phyloP scores from a whole-genome alignment of 2,113 vertebrate genomes.

The Rattus norvegicus region GRCr8 NC_086020.1:7601501-7602000 shows the following conservation, averaged over 20 bases:
- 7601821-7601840: background rate
- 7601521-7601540: background rate
- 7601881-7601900: background rate
- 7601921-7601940: background rate
- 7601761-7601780: background rate
- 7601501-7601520: background rate
- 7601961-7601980: background rate
- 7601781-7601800: background rate
- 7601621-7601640: constrained; percentile 31
- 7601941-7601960: background rate
- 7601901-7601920: background rate
- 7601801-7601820: background rate
- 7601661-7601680: background rate
- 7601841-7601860: constrained; percentile 7
- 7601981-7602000: background rate
- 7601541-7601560: background rate
- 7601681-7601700: background rate
- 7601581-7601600: background rate
- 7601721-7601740: background rate
- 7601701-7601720: constrained; percentile 40
- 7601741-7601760: background rate
- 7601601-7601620: background rate
- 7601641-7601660: background rate
- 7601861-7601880: background rate
- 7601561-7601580: background rate